These are phyloP conservation scores for Zeugodacus cucurbitae DNA, from an alignment of 1,140 invertebrate genomes.

Conservation along the genomic window DNA sequence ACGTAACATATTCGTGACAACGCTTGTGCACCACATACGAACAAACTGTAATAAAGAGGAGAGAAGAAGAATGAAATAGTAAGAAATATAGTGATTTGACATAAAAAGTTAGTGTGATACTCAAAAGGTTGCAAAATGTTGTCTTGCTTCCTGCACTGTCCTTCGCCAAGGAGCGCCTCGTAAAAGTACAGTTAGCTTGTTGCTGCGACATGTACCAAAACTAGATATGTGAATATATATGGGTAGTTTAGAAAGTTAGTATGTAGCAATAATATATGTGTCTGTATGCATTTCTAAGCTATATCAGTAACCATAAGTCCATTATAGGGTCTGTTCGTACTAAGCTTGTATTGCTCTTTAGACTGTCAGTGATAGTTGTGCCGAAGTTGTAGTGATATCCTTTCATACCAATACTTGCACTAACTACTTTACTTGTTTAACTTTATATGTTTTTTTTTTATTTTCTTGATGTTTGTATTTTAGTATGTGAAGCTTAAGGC, in stretches of 20 bases:
- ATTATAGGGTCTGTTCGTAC: background rate
- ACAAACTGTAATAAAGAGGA: conserved; percentile 75
- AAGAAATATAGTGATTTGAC: background rate
- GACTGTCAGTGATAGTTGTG: background rate
- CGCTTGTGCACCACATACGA: conserved; percentile 99
- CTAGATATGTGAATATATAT: background rate
- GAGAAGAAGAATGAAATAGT: background rate
- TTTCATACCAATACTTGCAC: no score
- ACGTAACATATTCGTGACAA: conserved; percentile 99
- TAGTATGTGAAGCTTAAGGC: no score
- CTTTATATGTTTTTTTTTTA: background rate
- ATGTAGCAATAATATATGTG: background rate
- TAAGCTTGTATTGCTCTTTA: background rate
- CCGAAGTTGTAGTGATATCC: no score
- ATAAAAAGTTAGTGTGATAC: background rate
- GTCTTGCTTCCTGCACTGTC: background rate
- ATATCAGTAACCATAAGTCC: background rate
- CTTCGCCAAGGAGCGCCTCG: background rate
- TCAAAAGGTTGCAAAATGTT: background rate
- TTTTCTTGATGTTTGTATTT: background rate
- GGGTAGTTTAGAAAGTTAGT: no score
- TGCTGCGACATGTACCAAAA: background rate
- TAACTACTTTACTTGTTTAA: background rate
- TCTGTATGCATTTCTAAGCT: no score
- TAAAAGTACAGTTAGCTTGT: background rate